These are phyloP conservation scores for Denticeps clupeoides DNA, from an alignment of 2,797 vertebrate genomes.

Conservation along the genomic window DNA sequence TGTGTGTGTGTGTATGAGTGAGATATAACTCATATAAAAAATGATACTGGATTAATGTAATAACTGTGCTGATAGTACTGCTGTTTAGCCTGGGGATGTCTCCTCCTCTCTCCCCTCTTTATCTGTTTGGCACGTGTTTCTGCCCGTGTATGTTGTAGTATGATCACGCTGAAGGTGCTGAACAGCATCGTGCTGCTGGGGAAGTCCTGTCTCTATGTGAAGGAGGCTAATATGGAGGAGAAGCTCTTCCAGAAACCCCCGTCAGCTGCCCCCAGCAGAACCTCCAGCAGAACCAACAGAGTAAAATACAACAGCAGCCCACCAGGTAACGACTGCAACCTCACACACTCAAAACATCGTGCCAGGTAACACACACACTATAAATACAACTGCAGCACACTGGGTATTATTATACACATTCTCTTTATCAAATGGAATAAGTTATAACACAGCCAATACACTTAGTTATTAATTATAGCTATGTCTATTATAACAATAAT, in stretches of 20 bases:
- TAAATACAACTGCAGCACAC: not conserved
- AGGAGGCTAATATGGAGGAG: slow-evolving; percentile 94
- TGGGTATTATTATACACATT: too few relatives aligned
- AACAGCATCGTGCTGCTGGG: slow-evolving; percentile 93
- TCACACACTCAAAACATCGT: slow-evolving; percentile 1
- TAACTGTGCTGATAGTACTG: not conserved
- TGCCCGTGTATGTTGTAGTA: slow-evolving; percentile 48
- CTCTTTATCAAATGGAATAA: too few relatives aligned
- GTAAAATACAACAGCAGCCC: slow-evolving; percentile 40
- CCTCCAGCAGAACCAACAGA: slow-evolving; percentile 57
- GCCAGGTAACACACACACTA: not conserved
- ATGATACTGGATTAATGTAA: not conserved
- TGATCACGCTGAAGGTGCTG: slow-evolving; percentile 91
- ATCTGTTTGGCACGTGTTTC: too few relatives aligned
- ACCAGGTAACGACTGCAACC: slow-evolving; percentile 44
- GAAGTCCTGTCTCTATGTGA: slow-evolving; percentile 88
- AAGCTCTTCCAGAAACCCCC: slow-evolving; percentile 77
- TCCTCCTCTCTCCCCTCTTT: too few relatives aligned
- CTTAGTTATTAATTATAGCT: too few relatives aligned
- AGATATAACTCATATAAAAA: not conserved
- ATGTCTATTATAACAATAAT: too few relatives aligned
- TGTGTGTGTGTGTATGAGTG: not conserved
- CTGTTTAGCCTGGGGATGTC: too few relatives aligned
- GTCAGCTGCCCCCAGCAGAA: slow-evolving; percentile 64
- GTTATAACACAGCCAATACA: too few relatives aligned